Evolutionary conservation across 2,113 vertebrate genomes (phyloP).

Genomic region (Corythoichthys intestinalis): DNA sequence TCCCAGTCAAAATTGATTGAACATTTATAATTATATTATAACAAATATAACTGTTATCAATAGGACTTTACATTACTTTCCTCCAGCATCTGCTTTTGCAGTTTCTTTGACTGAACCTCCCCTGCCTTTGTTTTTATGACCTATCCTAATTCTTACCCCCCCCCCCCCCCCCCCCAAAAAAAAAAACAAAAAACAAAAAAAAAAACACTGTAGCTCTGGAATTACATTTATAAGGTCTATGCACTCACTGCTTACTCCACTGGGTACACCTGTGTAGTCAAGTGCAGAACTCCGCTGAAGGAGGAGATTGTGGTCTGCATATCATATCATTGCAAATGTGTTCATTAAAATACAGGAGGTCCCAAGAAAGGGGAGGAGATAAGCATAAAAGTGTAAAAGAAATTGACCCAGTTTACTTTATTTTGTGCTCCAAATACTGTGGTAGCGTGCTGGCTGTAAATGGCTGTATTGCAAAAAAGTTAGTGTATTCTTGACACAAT

Average conservation of each 20-base stretch:
- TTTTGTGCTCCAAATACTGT: no score
- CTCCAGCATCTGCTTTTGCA: conserved; percentile 49
- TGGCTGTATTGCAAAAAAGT: no score
- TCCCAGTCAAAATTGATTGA: no score
- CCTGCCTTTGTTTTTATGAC: conserved; percentile 3
- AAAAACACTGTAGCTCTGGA: not conserved
- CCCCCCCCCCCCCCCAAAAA: no score
- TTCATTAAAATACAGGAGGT: not conserved
- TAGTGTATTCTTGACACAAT: no score
- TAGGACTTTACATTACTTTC: conserved; percentile 36
- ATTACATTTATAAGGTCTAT: not conserved
- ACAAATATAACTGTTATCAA: conserved; percentile 18
- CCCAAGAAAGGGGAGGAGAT: not conserved
- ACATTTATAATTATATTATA: not conserved
- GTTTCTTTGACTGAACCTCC: conserved; percentile 19
- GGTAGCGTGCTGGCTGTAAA: no score
- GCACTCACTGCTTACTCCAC: not conserved
- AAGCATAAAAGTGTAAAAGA: not conserved
- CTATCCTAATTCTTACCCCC: not conserved
- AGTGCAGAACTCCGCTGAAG: not conserved
- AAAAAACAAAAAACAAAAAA: no score
- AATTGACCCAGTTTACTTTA: not conserved
- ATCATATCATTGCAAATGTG: not conserved
- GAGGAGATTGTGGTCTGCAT: not conserved
- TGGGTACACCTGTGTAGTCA: not conserved